Base-by-base conservation (phyloP, 37 sponge, comb jelly and placozoan genomes). In the Axinella damicornis region DNA sequence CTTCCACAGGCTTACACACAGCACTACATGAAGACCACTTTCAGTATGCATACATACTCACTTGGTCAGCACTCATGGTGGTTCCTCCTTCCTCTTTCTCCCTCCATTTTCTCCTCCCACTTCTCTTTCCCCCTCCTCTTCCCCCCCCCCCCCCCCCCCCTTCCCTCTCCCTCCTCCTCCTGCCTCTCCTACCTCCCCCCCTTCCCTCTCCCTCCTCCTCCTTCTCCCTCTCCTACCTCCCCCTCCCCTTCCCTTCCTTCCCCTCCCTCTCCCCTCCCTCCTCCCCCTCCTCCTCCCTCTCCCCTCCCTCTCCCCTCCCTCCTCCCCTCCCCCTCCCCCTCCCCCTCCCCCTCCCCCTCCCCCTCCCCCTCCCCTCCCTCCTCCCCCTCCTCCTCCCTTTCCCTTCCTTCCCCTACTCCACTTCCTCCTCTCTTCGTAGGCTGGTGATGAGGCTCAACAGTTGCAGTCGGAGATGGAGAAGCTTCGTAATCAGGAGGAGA, bases 401-500 rank as follows among this genome's bases (percentile, higher is more conserved):
- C 36, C 40, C 20, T 20, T 15, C 27, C 65, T 2, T 46, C 53
- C 53, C 24, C 15, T 67, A 28, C 25, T 81, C 2, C 27, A 1
- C 5, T 69, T 37, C 38, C n/a, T 56, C 65, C 15, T 25, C 12
- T 27, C 4, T 53, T 27, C 53, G 2, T 2, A 46, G 62, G 13
- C 37, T 59, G 55, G 65, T 37, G 33, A 35, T 33, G 81, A 69
- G 32, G 63, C 78, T 21, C 28, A 65, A 56, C 55, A 81, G 39
- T 19, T 88, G 59, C 32, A 82, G 41, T 58, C 71, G 37, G 74
- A 87, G 53, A 9, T 94, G 57, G 80, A 63, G 24, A 71, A 79
- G 24, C 62, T 90, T 31, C 78, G 83, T 56, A 86, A 81, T 38
- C 74, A 87, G 32, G 79, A 83, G 34, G 91, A 89, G 37, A 80